phyloP scores from a whole-genome alignment of 2,797 vertebrate species.

The Lepus oiostolus region DNA sequence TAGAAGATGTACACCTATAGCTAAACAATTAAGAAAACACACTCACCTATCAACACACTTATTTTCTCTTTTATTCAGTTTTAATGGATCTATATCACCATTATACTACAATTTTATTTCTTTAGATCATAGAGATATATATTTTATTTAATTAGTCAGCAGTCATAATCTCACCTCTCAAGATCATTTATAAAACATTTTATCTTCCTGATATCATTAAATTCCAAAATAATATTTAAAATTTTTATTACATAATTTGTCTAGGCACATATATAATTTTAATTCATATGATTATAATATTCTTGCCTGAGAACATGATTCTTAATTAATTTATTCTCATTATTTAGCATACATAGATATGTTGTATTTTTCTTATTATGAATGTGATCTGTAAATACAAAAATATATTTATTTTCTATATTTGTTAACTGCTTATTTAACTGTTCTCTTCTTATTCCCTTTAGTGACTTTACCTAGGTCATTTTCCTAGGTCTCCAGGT shows the following conservation, averaged over 20 bases:
- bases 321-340: not conserved
- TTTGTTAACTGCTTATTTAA: not conserved
- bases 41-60: accelerated
- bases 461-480: not conserved
- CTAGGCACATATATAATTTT: not conserved
- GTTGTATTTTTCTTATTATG: not conserved
- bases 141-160: conserved; percentile 9
- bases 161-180: not conserved
- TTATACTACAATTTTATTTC: not conserved
- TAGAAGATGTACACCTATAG: not conserved
- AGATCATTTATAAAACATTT: not conserved
- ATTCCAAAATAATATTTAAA: not conserved
- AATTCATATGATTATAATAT: not conserved
- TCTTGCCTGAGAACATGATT: not conserved
- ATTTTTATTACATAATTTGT: not conserved
- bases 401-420: not conserved
- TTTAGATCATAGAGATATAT: not conserved
- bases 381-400: not conserved
- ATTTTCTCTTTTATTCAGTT: not conserved
- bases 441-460: not conserved
- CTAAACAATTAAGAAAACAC: not conserved
- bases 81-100: not conserved
- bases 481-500: not conserved
- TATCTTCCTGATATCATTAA: not conserved
- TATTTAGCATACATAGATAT: not conserved